Base-by-base conservation (phyloP, 2,113 vertebrate genomes). In the Cynopterus brachyotis region DNA sequence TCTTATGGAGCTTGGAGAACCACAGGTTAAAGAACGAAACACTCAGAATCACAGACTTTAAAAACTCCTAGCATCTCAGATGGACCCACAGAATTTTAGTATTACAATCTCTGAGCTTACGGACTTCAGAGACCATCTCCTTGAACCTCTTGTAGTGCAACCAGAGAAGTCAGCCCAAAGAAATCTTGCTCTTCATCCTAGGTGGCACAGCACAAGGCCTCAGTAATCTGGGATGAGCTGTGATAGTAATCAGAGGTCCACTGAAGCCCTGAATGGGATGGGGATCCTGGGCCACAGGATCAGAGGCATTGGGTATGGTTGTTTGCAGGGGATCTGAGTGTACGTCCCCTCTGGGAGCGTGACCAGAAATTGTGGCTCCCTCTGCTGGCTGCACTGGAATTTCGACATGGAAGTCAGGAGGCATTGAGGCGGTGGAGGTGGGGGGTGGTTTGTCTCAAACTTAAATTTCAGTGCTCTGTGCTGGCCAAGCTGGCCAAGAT, bases 301-400 rank as follows among this genome's bases (percentile, higher is more conserved):
- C 57, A 82, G 28, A 95, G 19, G 20, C 79, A 73, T 9, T 32
- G 24, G 9, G 10, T 47, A 9, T 15, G 0, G 35, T 28, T 13
- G 12, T 66, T 57, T 40, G 45, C 50, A 32, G 57, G 78, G 28
- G 19, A 37, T 83, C 80, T 42, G n/a, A 84, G 12, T 72, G 35
- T 22, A 42, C 70, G 59, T 50, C 62, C 42, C 42, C 45, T 67
- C n/a, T 45, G 57, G 35, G 12, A 3, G 53, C 60, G 42, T 55
- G 64, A 12, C 70, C 64, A 92, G 70, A 50, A 45, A 28, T n/a
- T 15, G 22, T 62, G 50, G 93, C 1, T 3, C 84, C 84, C 86
- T 90, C 87, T 96, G 32, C 93, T 81, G 96, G 88, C 66, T 50
- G 15, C n/a, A n/a, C 24, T 87, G 42, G 75, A 93, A 78, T 90